Conservation (phyloP, 1,140 invertebrate species). For the Pseudomyrmex gracilis region DNA sequence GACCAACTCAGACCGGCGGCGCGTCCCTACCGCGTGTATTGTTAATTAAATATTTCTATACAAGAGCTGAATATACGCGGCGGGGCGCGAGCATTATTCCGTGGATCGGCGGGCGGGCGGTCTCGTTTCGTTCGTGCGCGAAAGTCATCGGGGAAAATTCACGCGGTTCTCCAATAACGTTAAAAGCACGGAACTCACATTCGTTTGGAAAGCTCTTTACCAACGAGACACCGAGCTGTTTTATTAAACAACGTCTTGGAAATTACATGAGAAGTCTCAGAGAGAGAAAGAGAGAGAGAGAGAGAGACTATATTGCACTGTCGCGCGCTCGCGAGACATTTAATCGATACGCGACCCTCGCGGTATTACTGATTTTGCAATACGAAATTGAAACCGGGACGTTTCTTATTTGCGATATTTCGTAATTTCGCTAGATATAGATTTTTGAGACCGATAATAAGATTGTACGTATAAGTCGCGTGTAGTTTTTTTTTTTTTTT, state of each 20-base stretch:
- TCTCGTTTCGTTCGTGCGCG: no score
- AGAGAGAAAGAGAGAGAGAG: not conserved
- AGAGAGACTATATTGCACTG: not conserved
- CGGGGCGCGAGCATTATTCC: slow-evolving; percentile 16
- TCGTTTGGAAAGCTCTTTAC: slow-evolving; percentile 5
- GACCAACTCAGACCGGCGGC: no score
- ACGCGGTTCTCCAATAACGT: slow-evolving; percentile 47
- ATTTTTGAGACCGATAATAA: no score
- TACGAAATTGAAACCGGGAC: no score
- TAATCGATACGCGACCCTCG: not conserved
- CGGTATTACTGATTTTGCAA: no score
- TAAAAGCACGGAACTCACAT: slow-evolving; percentile 40
- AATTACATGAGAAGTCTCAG: slow-evolving; percentile 30
- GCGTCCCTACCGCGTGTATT: no score
- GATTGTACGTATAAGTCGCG: no score
- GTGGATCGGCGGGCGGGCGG: no score
- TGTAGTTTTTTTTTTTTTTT: no score
- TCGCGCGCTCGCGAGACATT: not conserved
- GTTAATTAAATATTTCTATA: slow-evolving; percentile 46
- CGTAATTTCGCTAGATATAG: no score
- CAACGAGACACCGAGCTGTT: slow-evolving; percentile 44
- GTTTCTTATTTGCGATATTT: no score
- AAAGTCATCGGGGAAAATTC: slow-evolving; percentile 28
- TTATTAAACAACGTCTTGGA: slow-evolving; percentile 53
- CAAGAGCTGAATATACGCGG: not conserved